Evolutionary conservation across 2,888 invertebrate genomes (phyloP).

Genomic region (Agonopterix subpropinquella): DNA sequence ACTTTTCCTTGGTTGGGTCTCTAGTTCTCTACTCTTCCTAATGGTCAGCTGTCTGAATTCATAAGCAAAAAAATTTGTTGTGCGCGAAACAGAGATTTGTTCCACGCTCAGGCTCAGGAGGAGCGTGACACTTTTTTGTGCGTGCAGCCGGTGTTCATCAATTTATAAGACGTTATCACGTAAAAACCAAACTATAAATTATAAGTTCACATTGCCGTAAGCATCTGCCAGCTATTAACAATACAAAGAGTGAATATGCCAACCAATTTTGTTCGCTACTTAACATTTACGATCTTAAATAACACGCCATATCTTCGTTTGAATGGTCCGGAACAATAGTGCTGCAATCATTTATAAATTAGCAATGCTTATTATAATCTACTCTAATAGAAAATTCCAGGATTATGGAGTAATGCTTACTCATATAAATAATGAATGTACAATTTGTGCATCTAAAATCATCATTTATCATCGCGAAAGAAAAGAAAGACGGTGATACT

Average conservation of each 20-base stretch:
- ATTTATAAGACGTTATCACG: no score
- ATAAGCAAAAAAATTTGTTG: no score
- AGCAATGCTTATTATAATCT: conserved; percentile 17
- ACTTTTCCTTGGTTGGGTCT: no score
- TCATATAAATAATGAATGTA: background rate
- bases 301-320: conserved; percentile 29
- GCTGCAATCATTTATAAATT: conserved; percentile 22
- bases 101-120: no score
- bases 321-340: conserved; percentile 25
- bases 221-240: no score
- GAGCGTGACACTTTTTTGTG: no score
- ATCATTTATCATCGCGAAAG: background rate
- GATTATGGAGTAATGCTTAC: background rate
- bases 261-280: conserved; percentile 33
- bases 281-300: conserved; percentile 39
- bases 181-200: no score
- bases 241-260: conserved; percentile 4
- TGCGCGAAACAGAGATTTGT: no score
- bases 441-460: background rate
- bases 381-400: conserved; percentile 10
- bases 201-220: no score
- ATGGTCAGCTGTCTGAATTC: no score
- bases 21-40: no score
- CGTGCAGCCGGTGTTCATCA: no score
- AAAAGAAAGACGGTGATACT: background rate